Percentiles rank a stretch among this genome's conserved stretches.
Evolutionary conservation across 2,888 invertebrate species (phyloP).

Genomic region (Acanthosepion lycidas): DNA sequence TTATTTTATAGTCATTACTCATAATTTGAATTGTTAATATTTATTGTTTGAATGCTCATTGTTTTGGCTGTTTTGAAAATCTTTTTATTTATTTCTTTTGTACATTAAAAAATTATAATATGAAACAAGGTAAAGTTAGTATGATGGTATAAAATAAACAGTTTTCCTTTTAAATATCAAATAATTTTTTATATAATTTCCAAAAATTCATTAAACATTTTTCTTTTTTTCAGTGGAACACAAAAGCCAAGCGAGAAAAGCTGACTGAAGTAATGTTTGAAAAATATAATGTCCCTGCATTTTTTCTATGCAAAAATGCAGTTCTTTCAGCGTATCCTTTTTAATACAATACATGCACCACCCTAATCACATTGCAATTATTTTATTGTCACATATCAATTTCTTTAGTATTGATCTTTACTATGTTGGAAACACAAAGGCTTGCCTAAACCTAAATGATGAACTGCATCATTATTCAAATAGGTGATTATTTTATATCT

Average conservation of each 20-base stretch:
- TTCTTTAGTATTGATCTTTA: not conserved
- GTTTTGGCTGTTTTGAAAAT: not conserved
- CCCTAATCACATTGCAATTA: not conserved
- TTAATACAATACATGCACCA: not conserved
- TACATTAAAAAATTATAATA: not conserved
- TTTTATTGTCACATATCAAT: not conserved
- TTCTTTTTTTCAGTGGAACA: conserved; percentile 83
- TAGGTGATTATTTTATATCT: no score
- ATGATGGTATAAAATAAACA: not conserved
- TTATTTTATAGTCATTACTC: no score
- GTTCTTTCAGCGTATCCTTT: conserved; percentile 87
- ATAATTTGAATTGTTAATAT: no score
- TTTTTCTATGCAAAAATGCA: conserved; percentile 97
- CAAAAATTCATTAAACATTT: not conserved
- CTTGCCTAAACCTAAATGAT: not conserved
- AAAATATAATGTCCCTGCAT: conserved; percentile 97
- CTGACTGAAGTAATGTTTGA: conserved; percentile 98
- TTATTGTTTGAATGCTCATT: not conserved
- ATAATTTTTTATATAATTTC: not conserved
- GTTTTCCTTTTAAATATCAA: not conserved
- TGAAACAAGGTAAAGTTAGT: not conserved
- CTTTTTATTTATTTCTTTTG: not conserved
- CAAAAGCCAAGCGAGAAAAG: conserved; percentile 92
- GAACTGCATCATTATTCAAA: no score
- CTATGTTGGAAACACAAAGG: not conserved